These are phyloP conservation scores for Labeo catla DNA, from an alignment of 2,113 vertebrate species.

Conservation along the genomic window DNA sequence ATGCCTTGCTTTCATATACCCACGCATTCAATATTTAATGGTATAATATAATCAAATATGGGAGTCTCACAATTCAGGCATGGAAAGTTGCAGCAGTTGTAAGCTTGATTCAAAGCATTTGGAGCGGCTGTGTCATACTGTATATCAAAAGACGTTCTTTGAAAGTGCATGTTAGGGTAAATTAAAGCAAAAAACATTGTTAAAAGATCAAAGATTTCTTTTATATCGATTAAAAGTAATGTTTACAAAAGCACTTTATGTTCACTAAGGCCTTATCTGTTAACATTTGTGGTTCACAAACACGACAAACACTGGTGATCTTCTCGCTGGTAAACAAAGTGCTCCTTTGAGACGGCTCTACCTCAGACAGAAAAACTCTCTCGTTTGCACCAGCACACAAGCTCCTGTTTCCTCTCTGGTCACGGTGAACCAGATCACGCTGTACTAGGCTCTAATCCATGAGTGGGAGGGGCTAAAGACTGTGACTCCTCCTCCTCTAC, in stretches of 20 bases:
- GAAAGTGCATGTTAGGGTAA: background rate
- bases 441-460: background rate
- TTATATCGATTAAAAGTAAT: background rate
- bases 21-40: constrained; percentile 78
- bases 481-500: no score
- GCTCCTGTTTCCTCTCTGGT: constrained; percentile 6
- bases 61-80: constrained; percentile 44
- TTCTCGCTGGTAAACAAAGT: background rate
- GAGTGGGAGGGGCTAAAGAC: no score
- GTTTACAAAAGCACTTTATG: background rate
- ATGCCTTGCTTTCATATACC: constrained; percentile 76
- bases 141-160: constrained; percentile 18
- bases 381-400: background rate
- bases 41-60: constrained; percentile 76
- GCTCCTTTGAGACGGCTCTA: background rate
- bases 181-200: background rate
- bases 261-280: background rate
- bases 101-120: constrained; percentile 57
- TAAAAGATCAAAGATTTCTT: background rate
- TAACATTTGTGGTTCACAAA: background rate
- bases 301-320: background rate
- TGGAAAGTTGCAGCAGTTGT: constrained; percentile 66
- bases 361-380: background rate
- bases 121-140: constrained; percentile 20
- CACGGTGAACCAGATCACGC: background rate